Evolutionary conservation across 2,113 vertebrate genomes (phyloP).

Genomic region (Motacilla tschutschensis): DNA sequence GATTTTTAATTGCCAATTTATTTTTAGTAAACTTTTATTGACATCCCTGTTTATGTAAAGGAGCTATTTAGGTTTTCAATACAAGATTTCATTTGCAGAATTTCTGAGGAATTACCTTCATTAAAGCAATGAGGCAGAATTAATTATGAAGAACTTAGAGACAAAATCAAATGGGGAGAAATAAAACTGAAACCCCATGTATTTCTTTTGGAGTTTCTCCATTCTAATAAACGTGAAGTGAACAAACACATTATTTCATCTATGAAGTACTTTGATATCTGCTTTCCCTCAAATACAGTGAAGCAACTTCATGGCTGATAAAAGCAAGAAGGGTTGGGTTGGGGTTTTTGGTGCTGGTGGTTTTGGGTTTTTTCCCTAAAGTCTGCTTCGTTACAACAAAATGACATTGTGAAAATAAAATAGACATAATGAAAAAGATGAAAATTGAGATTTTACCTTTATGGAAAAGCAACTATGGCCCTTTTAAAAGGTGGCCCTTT

Average conservation of each 20-base stretch:
- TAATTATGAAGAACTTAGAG: not conserved
- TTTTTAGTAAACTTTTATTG: slow-evolving; percentile 9
- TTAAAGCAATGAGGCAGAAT: not conserved
- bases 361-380: accelerated
- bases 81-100: not conserved
- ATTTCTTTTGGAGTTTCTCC: not conserved
- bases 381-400: not conserved
- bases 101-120: not conserved
- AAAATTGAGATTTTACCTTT: not conserved
- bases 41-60: not conserved
- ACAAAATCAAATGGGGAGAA: not conserved
- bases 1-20: not conserved
- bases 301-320: not conserved
- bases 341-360: not conserved
- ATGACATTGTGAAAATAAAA: not conserved
- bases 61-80: not conserved
- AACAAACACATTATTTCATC: not conserved
- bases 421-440: not conserved
- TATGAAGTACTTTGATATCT: not conserved
- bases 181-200: not conserved
- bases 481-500: not conserved
- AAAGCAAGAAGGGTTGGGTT: not conserved
- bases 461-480: not conserved
- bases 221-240: not conserved
- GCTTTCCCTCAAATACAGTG: not conserved